A percentile compares a stretch with the other conserved stretches of the same genome.
phyloP scores from a whole-genome alignment of 2,113 vertebrate genomes.

The Donacobius atricapilla region DNA sequence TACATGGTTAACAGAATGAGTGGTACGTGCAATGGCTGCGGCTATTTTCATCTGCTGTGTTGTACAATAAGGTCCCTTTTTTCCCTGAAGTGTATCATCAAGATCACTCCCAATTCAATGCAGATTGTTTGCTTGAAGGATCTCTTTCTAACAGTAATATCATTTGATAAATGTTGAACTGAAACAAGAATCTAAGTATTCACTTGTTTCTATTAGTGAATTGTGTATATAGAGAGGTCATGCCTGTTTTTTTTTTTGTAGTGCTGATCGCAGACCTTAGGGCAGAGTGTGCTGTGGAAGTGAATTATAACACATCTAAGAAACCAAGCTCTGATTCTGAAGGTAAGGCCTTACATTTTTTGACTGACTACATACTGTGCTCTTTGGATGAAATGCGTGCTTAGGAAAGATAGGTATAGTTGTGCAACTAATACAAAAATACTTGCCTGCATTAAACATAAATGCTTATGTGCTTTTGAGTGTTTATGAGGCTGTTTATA shows the following conservation, averaged over 20 bases:
- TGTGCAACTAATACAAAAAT: background rate
- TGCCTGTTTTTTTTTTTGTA: slow-evolving; percentile 18
- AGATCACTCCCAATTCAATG: slow-evolving; percentile 66
- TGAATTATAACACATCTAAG: slow-evolving; percentile 23
- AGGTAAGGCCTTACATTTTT: slow-evolving; percentile 66
- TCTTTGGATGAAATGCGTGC: background rate
- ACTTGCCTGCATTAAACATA: background rate
- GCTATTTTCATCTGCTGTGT: slow-evolving; percentile 59
- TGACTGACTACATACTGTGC: background rate
- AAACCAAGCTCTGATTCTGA: slow-evolving; percentile 41
- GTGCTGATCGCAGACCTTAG: background rate
- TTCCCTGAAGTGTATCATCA: slow-evolving; percentile 50
- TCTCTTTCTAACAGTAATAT: slow-evolving; percentile 45
- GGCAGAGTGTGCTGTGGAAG: slow-evolving; percentile 57
- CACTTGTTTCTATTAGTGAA: slow-evolving; percentile 7
- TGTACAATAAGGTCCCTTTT: slow-evolving; percentile 61
- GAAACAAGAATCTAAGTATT: slow-evolving; percentile 51
- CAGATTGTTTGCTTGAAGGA: slow-evolving; percentile 64
- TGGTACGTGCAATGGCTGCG: slow-evolving; percentile 57
- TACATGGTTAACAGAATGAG: slow-evolving; percentile 76
- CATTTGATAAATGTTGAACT: slow-evolving; percentile 49
- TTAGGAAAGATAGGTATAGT: background rate
- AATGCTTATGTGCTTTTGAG: background rate
- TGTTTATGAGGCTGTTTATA: background rate
- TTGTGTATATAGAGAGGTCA: slow-evolving; percentile 59